Evolutionary conservation across 1,140 invertebrate genomes (phyloP), one percentile per base, ranked within the genome.

Genomic region (Andrena cerasifolii): DNA sequence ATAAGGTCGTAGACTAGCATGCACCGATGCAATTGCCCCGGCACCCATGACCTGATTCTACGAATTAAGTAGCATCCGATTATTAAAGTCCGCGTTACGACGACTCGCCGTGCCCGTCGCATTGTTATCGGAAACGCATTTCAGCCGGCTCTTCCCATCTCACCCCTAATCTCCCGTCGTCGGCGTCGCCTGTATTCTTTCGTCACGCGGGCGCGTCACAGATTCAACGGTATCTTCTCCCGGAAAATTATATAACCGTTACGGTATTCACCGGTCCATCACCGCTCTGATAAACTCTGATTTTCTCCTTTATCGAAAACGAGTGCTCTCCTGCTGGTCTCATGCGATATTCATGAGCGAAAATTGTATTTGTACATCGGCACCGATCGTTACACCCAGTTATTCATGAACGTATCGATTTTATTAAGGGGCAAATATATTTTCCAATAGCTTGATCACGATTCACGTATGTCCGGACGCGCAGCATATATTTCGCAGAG

Each of bases 31-130:
- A 77, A 61, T 71, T 77, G 74, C 65, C 45, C 56, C 45, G 33
- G 6, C 74, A 77, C 66, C 66, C 66, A 77, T 75, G 73, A 75
- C 73, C 73, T 75, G 63, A 67, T 75, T 75, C 63, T 6, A 36
- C 73, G 63, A 75, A 75, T 75, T 68, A 75, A 75, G 73, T 75
- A 75, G 73, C 73, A 67, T 75, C 73, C 73, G 73, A 75, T 75
- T 75, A 75, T 68, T 75, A 68, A 67, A 56, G 51, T 31, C 62
- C 4, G n/a, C 58, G 47, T 67, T 75, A 67, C 65, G 73, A 75
- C 73, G 63, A 75, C 58, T 75, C 47, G 36, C 56, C 16, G 73
- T 36, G n/a, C 2, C 53, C 16, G 63, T 36, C 18, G 2, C 26
- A 36, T 43, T 28, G 28, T 26, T 66, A 75, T 68, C 68, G 73